These are phyloP conservation scores for Perizoma affinitatum DNA, from an alignment of 2,888 invertebrate species.

Conservation along the genomic window DNA sequence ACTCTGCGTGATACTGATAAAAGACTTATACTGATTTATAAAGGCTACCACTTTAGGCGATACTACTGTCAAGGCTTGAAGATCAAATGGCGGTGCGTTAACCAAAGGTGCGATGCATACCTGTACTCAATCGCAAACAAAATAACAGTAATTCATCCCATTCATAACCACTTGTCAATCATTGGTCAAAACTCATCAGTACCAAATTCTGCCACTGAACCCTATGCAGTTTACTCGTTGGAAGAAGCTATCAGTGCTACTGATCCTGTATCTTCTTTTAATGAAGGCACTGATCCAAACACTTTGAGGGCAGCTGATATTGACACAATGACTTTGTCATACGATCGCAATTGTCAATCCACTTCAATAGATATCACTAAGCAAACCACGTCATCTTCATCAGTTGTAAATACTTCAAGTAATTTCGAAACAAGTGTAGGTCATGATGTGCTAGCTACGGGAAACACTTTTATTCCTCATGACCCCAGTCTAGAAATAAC, in stretches of 20 bases:
- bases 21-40: slow-evolving; percentile 30
- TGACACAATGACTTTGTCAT: slow-evolving; percentile 2
- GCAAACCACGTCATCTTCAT: not conserved
- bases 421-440: not conserved
- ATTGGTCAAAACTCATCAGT: not conserved
- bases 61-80: slow-evolving; percentile 23
- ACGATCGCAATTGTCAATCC: not conserved
- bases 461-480: slow-evolving; percentile 9
- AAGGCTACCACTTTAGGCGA: slow-evolving; percentile 36
- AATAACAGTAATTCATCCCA: slow-evolving; percentile 18
- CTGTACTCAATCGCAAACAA: slow-evolving; percentile 22
- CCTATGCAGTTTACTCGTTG: not conserved
- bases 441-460: not conserved
- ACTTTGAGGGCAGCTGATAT: not conserved
- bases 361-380: not conserved
- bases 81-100: slow-evolving; percentile 37
- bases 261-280: not conserved
- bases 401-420: not conserved
- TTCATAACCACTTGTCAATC: slow-evolving; percentile 18
- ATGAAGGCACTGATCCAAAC: slow-evolving; percentile 1
- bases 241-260: slow-evolving; percentile 7
- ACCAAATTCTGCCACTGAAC: not conserved
- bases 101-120: slow-evolving; percentile 28
- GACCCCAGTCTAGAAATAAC: slow-evolving; percentile 19
- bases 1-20: slow-evolving; percentile 9